A percentile compares a stretch with the other conserved stretches of the same genome.
Conservation (phyloP, 1,140 invertebrate species). For the Saccostrea echinata region DNA sequence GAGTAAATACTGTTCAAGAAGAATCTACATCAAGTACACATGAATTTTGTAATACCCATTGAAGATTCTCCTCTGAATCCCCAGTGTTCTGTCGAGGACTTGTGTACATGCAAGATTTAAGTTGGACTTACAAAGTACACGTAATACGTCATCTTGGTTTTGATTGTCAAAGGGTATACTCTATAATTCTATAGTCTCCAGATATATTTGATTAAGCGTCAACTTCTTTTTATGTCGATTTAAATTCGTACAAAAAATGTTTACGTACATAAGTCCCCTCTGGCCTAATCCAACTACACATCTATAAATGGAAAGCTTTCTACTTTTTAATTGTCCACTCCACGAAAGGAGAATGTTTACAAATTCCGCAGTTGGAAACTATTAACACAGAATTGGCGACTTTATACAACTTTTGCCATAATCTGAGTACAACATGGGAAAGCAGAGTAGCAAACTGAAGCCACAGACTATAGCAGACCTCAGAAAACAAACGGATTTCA, state of each 20-base stretch:
- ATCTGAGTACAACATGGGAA: not conserved
- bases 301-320: not conserved
- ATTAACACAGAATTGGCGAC: not conserved
- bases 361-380: not conserved
- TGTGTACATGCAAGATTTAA: no score
- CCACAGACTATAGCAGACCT: not conserved
- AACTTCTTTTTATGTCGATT: no score
- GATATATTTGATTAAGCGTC: no score
- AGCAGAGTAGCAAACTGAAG: not conserved
- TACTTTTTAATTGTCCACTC: not conserved
- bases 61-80: no score
- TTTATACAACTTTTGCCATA: not conserved
- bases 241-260: not conserved
- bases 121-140: no score
- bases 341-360: no score
- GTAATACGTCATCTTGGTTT: not conserved
- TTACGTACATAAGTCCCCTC: not conserved
- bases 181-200: not conserved
- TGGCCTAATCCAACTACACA: not conserved
- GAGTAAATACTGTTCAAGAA: no score
- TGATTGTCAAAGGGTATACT: not conserved
- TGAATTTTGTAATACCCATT: no score
- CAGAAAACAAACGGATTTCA: constrained; percentile 17
- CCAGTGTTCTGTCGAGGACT: no score
- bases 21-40: no score